Base-by-base conservation (phyloP, 2,888 invertebrate genomes). In the Palloptera scutellata region DNA sequence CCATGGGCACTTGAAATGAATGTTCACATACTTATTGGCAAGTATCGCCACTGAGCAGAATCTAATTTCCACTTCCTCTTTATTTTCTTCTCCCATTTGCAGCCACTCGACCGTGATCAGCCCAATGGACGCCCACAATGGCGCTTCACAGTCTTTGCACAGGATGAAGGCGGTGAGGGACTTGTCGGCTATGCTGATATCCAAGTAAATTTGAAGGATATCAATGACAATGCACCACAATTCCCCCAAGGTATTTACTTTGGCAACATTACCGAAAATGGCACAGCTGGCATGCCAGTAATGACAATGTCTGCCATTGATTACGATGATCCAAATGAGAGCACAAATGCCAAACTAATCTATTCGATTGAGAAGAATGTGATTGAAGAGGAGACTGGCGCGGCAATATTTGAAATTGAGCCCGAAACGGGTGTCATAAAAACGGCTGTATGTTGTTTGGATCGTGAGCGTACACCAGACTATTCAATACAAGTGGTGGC, bases 221-320 rank as follows among this genome's bases (percentile, higher is more conserved):
- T 97, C 84, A 97, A 97, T 87, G 97, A 98, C 88, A 98, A 98
- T 86, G 93, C 94, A 40, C 98, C 97, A 12, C 92, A 94, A 81
- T 98, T 98, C 88, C 95, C 95, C 20, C 95, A 94, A 87, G 94
- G 94, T 73, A 91, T 95, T 68, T 96, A 96, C 85, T 94, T 92
- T 83, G 96, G 96, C 68, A 96, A 96, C 84, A 96, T 97, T 53
- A 95, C 95, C 12, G 97, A 98, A 86, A 97, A 97, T 84, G 97
- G 97, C 76, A 95, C 95, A n/a, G 93, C 95, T 79, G 96, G 96
- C 74, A 95, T 96, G 93, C 92, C 95, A 67, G 97, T 98, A 71
- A 97, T 97, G 97, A 97, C 97, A 63, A 97, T 97, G 93, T 95
- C 96, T 55, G 97, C 97, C 40, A 92, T 95, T 60, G 98, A 98